Conservation (phyloP, 2,797 vertebrate genomes). For the Platalea minor region DNA sequence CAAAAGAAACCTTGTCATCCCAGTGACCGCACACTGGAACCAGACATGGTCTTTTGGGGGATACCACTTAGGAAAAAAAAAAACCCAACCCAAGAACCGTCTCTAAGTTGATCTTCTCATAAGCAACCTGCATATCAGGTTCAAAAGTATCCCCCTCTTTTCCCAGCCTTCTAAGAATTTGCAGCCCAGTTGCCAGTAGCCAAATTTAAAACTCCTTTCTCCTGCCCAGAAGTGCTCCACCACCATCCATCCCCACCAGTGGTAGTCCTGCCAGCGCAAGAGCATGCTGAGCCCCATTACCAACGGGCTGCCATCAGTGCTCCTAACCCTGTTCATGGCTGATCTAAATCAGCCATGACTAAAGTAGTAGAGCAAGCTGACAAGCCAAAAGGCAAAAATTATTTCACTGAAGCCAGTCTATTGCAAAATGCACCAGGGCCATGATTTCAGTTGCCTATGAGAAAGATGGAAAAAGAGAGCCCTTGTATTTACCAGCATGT, state of each 20-base stretch:
- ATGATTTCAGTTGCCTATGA: neutral
- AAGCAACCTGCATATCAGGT: neutral
- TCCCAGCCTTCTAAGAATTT: neutral
- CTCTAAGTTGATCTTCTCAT: neutral
- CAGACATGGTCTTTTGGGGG: neutral
- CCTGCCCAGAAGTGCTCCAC: neutral
- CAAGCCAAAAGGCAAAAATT: neutral
- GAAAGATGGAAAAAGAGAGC: neutral
- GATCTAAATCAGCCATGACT: neutral
- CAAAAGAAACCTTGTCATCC: neutral
- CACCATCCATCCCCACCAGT: neutral
- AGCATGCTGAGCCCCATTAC: neutral
- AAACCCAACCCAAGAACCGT: neutral
- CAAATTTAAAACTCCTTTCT: neutral
- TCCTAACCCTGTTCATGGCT: neutral
- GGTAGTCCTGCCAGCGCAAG: neutral
- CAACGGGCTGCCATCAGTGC: neutral
- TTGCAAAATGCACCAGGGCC: neutral
- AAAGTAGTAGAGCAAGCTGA: neutral
- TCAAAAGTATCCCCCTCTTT: neutral
- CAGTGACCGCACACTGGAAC: neutral
- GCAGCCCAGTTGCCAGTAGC: neutral
- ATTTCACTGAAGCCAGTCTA: neutral
- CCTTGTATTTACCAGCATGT: neutral
- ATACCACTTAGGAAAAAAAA: neutral